Conservation (phyloP, 1,140 invertebrate species). For the Prorops nasuta region DNA sequence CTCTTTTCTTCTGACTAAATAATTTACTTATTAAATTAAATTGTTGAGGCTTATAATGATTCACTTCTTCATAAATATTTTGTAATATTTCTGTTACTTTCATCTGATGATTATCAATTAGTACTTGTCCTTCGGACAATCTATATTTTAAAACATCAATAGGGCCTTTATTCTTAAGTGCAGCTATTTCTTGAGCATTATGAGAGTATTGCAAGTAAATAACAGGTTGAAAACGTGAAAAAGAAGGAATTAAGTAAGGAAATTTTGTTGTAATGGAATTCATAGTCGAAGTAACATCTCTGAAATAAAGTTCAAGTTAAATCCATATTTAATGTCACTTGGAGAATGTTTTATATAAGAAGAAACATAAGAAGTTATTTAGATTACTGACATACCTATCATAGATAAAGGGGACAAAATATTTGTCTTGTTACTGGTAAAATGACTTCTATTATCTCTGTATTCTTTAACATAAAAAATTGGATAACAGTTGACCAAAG, state of each 20-base stretch:
- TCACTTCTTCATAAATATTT: conserved; percentile 66
- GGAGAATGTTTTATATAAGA: no score
- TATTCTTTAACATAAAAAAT: no score
- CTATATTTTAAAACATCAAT: conserved; percentile 59
- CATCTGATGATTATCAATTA: conserved; percentile 70
- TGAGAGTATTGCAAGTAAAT: conserved; percentile 5
- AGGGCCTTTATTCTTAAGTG: conserved; percentile 47
- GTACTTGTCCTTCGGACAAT: conserved; percentile 63
- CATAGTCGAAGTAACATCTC: not conserved
- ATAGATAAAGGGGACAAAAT: no score
- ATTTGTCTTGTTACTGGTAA: no score
- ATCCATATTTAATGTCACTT: no score
- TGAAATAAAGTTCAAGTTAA: not conserved
- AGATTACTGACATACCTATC: no score
- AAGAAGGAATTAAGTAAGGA: not conserved
- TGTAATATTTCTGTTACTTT: conserved; percentile 69
- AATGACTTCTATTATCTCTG: no score
- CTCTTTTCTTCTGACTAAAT: conserved; percentile 44
- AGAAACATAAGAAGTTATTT: no score
- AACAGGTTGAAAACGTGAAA: not conserved
- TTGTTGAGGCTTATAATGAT: conserved; percentile 61
- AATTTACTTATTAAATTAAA: conserved; percentile 49
- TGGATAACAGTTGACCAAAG: no score
- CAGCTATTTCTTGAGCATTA: conserved; percentile 5
- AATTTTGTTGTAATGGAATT: not conserved